A percentile compares a stretch with the other conserved stretches of the same genome.
These are phyloP conservation scores for Vandiemenella viatica DNA, from an alignment of 2,888 invertebrate genomes.

Conservation along the genomic window DNA sequence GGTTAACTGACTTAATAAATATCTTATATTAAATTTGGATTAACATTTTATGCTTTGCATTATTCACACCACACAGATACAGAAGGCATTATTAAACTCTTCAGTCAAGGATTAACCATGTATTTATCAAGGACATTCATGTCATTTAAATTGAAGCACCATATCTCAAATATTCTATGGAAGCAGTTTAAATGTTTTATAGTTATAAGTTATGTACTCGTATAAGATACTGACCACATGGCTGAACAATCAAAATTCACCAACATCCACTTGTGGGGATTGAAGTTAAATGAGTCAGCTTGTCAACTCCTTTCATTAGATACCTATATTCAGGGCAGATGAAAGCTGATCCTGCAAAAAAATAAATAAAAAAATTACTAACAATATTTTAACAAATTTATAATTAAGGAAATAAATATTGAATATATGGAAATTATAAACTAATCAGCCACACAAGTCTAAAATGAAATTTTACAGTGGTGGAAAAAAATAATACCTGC, in stretches of 20 bases:
- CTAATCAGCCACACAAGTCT: too few relatives aligned
- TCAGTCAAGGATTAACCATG: too few relatives aligned
- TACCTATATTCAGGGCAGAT: slow-evolving; percentile 93
- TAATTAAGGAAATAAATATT: too few relatives aligned
- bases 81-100: background rate
- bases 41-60: background rate
- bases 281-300: slow-evolving; percentile 94
- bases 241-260: slow-evolving; percentile 99
- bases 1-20: too few relatives aligned
- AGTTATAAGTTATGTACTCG: too few relatives aligned
- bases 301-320: slow-evolving; percentile 75
- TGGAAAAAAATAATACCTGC: too few relatives aligned
- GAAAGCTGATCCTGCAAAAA: slow-evolving; percentile 55
- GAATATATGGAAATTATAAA: too few relatives aligned
- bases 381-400: background rate
- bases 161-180: too few relatives aligned
- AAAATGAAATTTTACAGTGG: too few relatives aligned
- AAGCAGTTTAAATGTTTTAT: too few relatives aligned
- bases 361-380: background rate
- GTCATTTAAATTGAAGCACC: too few relatives aligned
- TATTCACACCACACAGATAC: background rate
- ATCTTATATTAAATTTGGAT: background rate
- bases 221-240: slow-evolving; percentile 83
- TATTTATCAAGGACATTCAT: too few relatives aligned
- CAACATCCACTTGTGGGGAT: slow-evolving; percentile 98